These are phyloP conservation scores for Oriolus oriolus DNA, from an alignment of 2,113 vertebrate genomes.

Conservation along the genomic window DNA sequence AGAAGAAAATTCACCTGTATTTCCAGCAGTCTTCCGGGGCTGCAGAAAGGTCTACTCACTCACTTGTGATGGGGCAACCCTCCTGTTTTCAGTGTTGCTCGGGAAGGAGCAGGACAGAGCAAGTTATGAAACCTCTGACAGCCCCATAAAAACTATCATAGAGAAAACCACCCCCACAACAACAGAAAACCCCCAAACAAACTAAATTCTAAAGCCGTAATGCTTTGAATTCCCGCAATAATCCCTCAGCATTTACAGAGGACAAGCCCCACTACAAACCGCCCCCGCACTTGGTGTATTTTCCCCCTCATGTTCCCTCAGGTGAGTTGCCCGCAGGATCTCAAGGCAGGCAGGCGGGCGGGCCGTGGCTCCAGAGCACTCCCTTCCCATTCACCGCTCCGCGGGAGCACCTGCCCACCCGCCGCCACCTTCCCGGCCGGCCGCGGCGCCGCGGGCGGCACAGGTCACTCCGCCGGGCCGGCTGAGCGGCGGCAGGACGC, in stretches of 20 bases:
- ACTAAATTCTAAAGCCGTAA: not conserved
- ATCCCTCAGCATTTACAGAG: not conserved
- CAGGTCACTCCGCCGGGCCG: not conserved
- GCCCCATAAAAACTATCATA: not conserved
- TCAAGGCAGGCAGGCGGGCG: too few relatives aligned
- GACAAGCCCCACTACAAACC: not conserved
- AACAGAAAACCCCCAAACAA: not conserved
- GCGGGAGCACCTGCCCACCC: not conserved
- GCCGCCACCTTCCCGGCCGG: not conserved
- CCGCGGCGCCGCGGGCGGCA: not conserved
- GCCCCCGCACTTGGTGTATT: accelerated
- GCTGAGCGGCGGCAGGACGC: not conserved
- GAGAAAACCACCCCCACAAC: not conserved
- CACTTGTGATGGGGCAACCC: not conserved
- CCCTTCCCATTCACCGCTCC: not conserved
- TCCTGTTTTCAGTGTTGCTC: not conserved
- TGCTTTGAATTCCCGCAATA: not conserved
- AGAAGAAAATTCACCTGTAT: not conserved
- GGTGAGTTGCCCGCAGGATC: not conserved
- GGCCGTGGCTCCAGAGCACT: not conserved
- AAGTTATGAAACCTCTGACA: not conserved
- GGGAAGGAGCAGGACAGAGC: not conserved
- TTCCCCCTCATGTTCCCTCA: not conserved
- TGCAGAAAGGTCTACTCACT: not conserved
- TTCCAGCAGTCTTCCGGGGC: not conserved